phyloP scores from a whole-genome alignment of 2,797 vertebrate species.

The Cryptoblepharus egeriae region DNA sequence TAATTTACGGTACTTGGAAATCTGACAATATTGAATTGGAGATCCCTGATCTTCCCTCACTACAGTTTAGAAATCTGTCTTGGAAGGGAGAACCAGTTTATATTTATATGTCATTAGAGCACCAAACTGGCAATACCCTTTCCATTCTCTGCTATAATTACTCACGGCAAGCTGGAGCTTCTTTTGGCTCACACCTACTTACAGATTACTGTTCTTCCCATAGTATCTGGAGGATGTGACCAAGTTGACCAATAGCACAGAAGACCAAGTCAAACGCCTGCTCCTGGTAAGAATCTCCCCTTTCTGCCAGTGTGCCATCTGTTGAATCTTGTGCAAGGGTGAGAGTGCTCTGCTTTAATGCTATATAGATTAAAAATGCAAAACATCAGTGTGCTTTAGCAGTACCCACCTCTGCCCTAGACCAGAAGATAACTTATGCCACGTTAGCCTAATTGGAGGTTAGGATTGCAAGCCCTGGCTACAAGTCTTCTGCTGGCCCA shows the following conservation, averaged over 20 bases:
- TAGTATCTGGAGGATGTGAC: conserved; percentile 67
- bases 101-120: neutral
- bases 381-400: too few relatives aligned
- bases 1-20: neutral
- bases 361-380: neutral
- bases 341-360: neutral
- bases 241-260: conserved; percentile 75
- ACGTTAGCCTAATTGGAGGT: too few relatives aligned
- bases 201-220: conserved; percentile 17
- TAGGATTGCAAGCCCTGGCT: too few relatives aligned
- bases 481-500: too few relatives aligned
- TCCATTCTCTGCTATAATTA: neutral
- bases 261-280: conserved; percentile 84
- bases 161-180: neutral
- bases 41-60: neutral
- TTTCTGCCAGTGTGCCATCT: rapidly evolving
- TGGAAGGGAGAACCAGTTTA: neutral
- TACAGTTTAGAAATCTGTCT: neutral
- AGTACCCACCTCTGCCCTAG: too few relatives aligned
- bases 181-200: neutral
- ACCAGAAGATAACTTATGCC: too few relatives aligned
- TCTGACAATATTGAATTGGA: neutral
- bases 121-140: neutral
- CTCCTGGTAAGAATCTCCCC: conserved; percentile 77
- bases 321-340: neutral